Evolutionary conservation across 2,113 vertebrate species (phyloP).

Genomic region (Ceratotherium simum): DNA sequence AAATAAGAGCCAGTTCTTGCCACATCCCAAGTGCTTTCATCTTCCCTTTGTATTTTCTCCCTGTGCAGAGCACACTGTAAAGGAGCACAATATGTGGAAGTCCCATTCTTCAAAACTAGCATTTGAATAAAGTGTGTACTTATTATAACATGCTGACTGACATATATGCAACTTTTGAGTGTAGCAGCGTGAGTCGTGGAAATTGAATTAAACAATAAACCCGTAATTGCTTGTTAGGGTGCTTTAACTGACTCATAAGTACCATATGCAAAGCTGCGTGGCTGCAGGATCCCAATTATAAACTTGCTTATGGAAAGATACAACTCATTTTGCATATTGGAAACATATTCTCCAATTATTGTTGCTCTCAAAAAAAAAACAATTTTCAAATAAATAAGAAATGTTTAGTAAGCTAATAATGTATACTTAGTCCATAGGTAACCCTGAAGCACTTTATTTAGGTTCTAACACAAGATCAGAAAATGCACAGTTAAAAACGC

Average conservation of each 20-base stretch:
- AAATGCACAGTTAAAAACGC: constrained; percentile 32
- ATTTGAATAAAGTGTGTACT: constrained; percentile 41
- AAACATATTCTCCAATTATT: constrained; percentile 79
- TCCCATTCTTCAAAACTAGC: constrained; percentile 52
- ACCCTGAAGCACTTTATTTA: constrained; percentile 51
- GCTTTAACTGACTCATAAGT: constrained; percentile 81
- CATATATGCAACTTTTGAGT: constrained; percentile 68
- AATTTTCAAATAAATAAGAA: constrained; percentile 75
- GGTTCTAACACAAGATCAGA: constrained; percentile 61
- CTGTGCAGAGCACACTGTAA: not conserved
- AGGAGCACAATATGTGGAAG: constrained; percentile 17
- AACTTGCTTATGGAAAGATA: constrained; percentile 75
- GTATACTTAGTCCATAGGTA: constrained; percentile 47
- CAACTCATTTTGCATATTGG: constrained; percentile 73
- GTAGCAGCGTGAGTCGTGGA: constrained; percentile 72
- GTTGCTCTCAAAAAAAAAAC: constrained; percentile 71
- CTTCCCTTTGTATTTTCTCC: not conserved
- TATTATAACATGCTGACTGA: constrained; percentile 72
- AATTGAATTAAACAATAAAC: constrained; percentile 84
- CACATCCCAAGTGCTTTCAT: not conserved
- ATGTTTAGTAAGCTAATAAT: constrained; percentile 65
- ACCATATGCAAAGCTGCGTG: constrained; percentile 78
- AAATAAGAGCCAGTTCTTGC: constrained; percentile 23
- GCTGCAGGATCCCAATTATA: constrained; percentile 73
- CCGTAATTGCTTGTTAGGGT: constrained; percentile 79